A percentile compares a stretch with the other conserved stretches of the same genome.
Evolutionary conservation across 2,888 invertebrate species (phyloP).

Genomic region (Caenorhabditis parvicauda): DNA sequence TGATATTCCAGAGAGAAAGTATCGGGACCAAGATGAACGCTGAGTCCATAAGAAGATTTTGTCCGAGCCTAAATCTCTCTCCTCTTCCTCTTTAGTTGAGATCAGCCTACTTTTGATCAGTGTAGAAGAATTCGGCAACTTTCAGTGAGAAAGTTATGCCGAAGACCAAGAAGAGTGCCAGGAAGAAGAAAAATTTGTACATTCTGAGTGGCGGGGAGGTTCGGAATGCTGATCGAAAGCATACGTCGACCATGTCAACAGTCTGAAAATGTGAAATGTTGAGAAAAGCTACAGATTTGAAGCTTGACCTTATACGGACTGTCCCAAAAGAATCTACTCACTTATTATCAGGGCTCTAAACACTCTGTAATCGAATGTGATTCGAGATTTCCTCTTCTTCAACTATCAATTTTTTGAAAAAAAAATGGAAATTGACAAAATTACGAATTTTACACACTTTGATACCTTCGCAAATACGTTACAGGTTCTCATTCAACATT

Average conservation of each 20-base stretch:
- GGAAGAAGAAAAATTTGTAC: conserved; percentile 43
- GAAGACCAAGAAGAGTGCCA: conserved; percentile 26
- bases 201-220: conserved; percentile 42
- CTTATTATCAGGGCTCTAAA: not conserved
- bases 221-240: conserved; percentile 52
- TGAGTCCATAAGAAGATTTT: conserved; percentile 20
- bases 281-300: not conserved
- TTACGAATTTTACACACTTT: too few relatives aligned
- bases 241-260: conserved; percentile 46
- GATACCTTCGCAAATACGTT: too few relatives aligned
- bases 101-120: conserved; percentile 23
- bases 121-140: conserved; percentile 37
- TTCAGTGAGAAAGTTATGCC: conserved; percentile 36
- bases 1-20: conserved; percentile 53
- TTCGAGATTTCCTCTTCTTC: too few relatives aligned
- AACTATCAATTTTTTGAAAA: too few relatives aligned
- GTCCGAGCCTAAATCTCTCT: conserved; percentile 17
- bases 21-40: conserved; percentile 51
- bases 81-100: too few relatives aligned
- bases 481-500: too few relatives aligned
- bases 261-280: conserved; percentile 13
- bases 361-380: conserved; percentile 12
- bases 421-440: too few relatives aligned
- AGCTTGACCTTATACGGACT: not conserved
- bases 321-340: not conserved